Conservation (phyloP, 2,888 invertebrate genomes). For the Acronicta aceris region DNA sequence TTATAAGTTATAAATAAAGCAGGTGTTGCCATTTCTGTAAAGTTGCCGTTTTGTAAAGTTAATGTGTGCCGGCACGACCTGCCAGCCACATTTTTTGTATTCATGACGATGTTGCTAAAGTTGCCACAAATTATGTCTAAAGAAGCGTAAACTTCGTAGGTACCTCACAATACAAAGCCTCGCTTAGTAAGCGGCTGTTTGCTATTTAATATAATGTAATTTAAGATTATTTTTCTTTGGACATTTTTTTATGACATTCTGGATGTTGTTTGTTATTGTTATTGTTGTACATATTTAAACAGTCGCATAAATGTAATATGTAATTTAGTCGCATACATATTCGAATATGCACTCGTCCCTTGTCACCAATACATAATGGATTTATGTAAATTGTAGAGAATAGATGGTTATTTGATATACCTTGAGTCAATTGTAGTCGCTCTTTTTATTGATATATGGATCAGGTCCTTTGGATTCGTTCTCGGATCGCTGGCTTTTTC, state of each 20-base stretch:
- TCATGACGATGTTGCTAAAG: slow-evolving; percentile 48
- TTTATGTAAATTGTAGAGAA: slow-evolving; percentile 63
- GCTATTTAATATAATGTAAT: slow-evolving; percentile 4
- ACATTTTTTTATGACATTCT: too few relatives aligned
- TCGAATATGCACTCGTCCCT: slow-evolving; percentile 64
- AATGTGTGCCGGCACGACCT: slow-evolving; percentile 20
- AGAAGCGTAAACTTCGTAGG: slow-evolving; percentile 35
- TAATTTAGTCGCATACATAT: slow-evolving; percentile 46
- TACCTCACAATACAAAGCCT: slow-evolving; percentile 21
- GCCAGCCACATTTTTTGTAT: slow-evolving; percentile 41
- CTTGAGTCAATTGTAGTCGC: slow-evolving; percentile 78
- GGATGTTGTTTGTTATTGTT: slow-evolving; percentile 33
- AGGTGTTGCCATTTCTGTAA: slow-evolving; percentile 26
- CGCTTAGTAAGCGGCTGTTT: slow-evolving; percentile 9
- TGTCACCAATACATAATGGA: slow-evolving; percentile 70
- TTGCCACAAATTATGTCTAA: slow-evolving; percentile 38
- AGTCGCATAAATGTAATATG: slow-evolving; percentile 43
- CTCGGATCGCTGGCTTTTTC: slow-evolving; percentile 22
- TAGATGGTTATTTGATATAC: slow-evolving; percentile 70
- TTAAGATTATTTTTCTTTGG: slow-evolving; percentile 4
- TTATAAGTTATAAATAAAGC: slow-evolving; percentile 21
- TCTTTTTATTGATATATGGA: slow-evolving; percentile 61
- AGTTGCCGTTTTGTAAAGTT: slow-evolving; percentile 35
- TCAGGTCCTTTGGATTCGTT: slow-evolving; percentile 28
- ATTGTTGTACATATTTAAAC: slow-evolving; percentile 11